Base-by-base conservation (phyloP, 2,888 invertebrate species). In the Rugalucina vietnamica region DNA sequence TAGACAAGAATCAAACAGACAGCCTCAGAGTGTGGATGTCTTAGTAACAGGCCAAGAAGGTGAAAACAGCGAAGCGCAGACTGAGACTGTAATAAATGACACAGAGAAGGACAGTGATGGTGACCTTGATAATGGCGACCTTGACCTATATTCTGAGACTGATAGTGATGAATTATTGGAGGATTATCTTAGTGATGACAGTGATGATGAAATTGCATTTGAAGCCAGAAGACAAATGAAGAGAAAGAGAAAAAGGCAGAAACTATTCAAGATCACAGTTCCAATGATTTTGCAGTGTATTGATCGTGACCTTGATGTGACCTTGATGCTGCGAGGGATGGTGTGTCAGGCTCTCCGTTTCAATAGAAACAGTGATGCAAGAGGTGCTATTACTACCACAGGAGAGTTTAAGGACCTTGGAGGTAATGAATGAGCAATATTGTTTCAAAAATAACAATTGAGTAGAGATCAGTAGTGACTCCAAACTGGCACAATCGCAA, bases 291-390 rank as follows among this genome's bases (percentile, higher is more conserved):
- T 90, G 3, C 77, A 82, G 14, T 71, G 69, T 29, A 37, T 91
- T 29, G 81, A 88, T 50, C 39, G 69, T 24, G 71, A 87, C 27
- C 50, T 82, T 21, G 85, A 90, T 54, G 37, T 85, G 21, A 50
- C 89, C 0, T 69, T 78, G 60, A 70, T 83, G 34, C 50, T 79
- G 3, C 71, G 90, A 27, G 87, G 88, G 5, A 81, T 90, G 79
- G 57, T 90, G 49, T 88, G 89, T 74, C 91, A 91, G 74, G 85
- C 88, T 2, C 78, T 90, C 21, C 69, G 69, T 24, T 88, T 79
- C 82, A 83, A 88, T 79, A 87, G 83, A 65, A 91, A 90, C 78
- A 88, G 86, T 60, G 76, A 73, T 21, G 90, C 90, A 21, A 87
- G 90, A 69, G 76, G 84, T 12, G 90, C 88, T 12, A 84, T 86